A percentile compares a stretch with the other conserved stretches of the same genome.
These are phyloP conservation scores for Drosophila teissieri DNA, from an alignment of 1,140 invertebrate species.

Conservation along the genomic window DNA sequence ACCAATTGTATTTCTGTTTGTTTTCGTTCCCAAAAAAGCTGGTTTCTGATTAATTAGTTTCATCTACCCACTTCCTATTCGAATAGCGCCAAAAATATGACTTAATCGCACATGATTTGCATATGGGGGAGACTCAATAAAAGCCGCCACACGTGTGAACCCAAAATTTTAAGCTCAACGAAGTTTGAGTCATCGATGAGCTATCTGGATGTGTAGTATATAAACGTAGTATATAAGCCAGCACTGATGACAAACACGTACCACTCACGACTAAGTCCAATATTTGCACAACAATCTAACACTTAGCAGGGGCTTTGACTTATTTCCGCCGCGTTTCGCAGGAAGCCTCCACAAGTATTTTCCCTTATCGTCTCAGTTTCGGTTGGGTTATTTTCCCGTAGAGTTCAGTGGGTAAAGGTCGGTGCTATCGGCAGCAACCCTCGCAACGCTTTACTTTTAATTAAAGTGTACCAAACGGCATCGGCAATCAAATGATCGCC, in stretches of 20 bases:
- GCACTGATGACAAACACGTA: conserved; percentile 21
- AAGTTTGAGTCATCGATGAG: conserved; percentile 17
- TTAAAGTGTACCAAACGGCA: conserved; percentile 43
- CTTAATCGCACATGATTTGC: conserved; percentile 47
- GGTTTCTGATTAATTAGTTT: conserved; percentile 46
- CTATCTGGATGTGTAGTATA: not conserved
- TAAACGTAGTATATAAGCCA: not conserved
- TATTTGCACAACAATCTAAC: conserved; percentile 41
- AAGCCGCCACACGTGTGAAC: conserved; percentile 37
- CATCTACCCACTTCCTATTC: conserved; percentile 31
- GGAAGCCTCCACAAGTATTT: conserved; percentile 21
- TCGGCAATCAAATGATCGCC: conserved; percentile 28
- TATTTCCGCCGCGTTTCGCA: conserved; percentile 32
- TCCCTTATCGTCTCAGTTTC: conserved; percentile 20
- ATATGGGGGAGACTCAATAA: conserved; percentile 36
- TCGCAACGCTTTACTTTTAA: conserved; percentile 27
- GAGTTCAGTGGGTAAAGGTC: conserved; percentile 45
- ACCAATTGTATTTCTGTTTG: conserved; percentile 27
- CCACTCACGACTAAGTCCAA: conserved; percentile 29
- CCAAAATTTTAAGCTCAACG: conserved; percentile 30
- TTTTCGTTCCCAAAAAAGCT: conserved; percentile 21
- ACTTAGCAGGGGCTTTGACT: conserved; percentile 19
- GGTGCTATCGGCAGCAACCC: conserved; percentile 21
- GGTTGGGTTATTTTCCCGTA: conserved; percentile 12
- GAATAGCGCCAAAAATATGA: conserved; percentile 36